Evolutionary conservation across 30 jellyfish, hydroid and myxozoan genomes (phyloP).

Genomic region (Chrysaora quinquecirrha): DNA sequence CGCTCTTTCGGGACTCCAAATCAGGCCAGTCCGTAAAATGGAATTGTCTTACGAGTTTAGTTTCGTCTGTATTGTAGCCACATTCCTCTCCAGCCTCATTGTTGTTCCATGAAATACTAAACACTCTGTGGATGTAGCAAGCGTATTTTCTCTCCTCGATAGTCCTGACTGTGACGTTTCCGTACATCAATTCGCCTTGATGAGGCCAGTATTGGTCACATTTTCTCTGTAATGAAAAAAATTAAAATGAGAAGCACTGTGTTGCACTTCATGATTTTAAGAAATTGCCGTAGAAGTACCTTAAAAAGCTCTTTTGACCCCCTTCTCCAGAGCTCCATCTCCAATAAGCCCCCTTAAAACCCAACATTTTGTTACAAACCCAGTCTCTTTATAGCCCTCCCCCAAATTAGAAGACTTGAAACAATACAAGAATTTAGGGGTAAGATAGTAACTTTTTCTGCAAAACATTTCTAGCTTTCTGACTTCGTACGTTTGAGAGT

Average conservation of each 20-base stretch:
- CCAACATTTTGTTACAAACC: too few relatives aligned
- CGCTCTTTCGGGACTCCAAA: conserved; percentile 87
- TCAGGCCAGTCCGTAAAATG: conserved; percentile 97
- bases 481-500: too few relatives aligned
- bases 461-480: too few relatives aligned
- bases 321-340: too few relatives aligned
- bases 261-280: not conserved
- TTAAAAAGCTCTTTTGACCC: too few relatives aligned
- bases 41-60: conserved; percentile 66
- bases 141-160: conserved; percentile 74
- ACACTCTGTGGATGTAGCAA: conserved; percentile 65
- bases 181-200: conserved; percentile 58
- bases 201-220: conserved; percentile 97
- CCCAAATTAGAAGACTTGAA: too few relatives aligned
- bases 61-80: conserved; percentile 16
- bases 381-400: too few relatives aligned
- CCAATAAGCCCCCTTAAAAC: too few relatives aligned
- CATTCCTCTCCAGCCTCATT: not conserved
- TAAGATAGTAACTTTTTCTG: too few relatives aligned
- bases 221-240: conserved; percentile 62
- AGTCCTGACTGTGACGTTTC: conserved; percentile 53
- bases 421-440: too few relatives aligned
- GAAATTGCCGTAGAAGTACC: too few relatives aligned
- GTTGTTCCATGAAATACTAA: conserved; percentile 36
- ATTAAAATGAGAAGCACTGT: too few relatives aligned